These are phyloP conservation scores for Harpalus rufipes DNA, from an alignment of 2,888 invertebrate genomes.

Conservation along the genomic window DNA sequence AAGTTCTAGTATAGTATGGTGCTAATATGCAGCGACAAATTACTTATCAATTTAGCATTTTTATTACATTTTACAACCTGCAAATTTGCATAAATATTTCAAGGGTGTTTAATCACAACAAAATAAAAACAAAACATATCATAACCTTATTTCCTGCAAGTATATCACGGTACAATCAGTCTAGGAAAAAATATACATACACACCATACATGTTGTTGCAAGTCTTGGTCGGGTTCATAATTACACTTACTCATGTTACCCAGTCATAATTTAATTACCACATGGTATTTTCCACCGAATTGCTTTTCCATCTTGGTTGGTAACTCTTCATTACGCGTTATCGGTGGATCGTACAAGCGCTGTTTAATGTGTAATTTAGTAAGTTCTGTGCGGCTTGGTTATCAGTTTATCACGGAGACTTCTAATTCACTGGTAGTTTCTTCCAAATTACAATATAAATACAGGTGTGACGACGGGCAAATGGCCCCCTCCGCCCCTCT, in stretches of 20 bases:
- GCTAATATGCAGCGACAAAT: too few relatives aligned
- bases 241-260: conserved; percentile 45
- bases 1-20: too few relatives aligned
- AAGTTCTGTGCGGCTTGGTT: conserved; percentile 55
- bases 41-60: too few relatives aligned
- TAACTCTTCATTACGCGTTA: conserved; percentile 20
- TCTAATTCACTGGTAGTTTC: conserved; percentile 54
- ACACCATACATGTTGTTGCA: conserved; percentile 17
- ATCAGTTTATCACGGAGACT: conserved; percentile 55
- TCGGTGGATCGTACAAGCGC: conserved; percentile 55
- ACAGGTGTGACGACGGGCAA: conserved; percentile 55
- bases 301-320: conserved; percentile 14
- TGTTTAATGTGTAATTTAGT: conserved; percentile 64
- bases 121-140: conserved; percentile 42
- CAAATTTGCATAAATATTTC: conserved; percentile 33
- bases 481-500: neutral
- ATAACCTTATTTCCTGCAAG: conserved; percentile 35
- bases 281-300: conserved; percentile 19
- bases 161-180: conserved; percentile 16
- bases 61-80: too few relatives aligned
- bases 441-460: conserved; percentile 62
- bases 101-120: conserved; percentile 32
- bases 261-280: conserved; percentile 49
- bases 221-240: neutral
- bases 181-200: conserved; percentile 6